These are phyloP conservation scores for Zootoca vivipara DNA, from an alignment of 2,113 vertebrate species.

Conservation along the genomic window DNA sequence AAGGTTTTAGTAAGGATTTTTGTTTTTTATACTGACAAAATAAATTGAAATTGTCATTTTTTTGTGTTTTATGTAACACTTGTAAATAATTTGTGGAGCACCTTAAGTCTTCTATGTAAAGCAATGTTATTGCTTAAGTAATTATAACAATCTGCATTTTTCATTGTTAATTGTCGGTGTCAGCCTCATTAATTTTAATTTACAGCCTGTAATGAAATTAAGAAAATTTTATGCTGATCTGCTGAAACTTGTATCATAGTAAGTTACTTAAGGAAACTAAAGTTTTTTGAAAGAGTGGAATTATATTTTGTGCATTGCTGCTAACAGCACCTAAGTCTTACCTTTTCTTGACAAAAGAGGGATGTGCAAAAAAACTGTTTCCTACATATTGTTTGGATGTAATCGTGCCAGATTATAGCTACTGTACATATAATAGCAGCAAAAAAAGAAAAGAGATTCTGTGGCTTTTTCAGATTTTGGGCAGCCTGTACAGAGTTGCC, in stretches of 20 bases:
- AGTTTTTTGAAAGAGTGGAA: constrained; percentile 75
- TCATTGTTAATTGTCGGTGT: constrained; percentile 99
- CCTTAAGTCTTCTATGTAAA: constrained; percentile 96
- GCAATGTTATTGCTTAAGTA: constrained; percentile 99
- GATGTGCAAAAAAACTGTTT: background rate
- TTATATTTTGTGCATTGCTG: constrained; percentile 62
- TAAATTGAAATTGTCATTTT: constrained; percentile 99
- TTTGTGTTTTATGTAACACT: constrained; percentile 96
- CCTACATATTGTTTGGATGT: background rate
- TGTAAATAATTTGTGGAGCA: constrained; percentile 94
- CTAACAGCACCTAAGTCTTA: constrained; percentile 40
- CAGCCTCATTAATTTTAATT: constrained; percentile 99
- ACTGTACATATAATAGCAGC: background rate
- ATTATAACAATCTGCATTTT: constrained; percentile 99
- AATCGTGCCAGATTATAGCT: background rate
- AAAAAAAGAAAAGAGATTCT: background rate
- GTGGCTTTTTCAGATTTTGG: background rate
- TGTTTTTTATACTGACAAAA: constrained; percentile 99
- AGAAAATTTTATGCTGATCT: constrained; percentile 99
- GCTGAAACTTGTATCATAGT: constrained; percentile 92
- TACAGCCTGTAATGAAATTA: constrained; percentile 99
- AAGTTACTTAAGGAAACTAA: constrained; percentile 81
- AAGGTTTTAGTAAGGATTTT: constrained; percentile 94
- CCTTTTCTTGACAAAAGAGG: constrained; percentile 47
- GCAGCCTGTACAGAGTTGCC: background rate